A percentile compares a stretch with the other conserved stretches of the same genome.
Evolutionary conservation across 2,113 vertebrate species (phyloP).

Genomic region (Actenoides lindsayi): DNA sequence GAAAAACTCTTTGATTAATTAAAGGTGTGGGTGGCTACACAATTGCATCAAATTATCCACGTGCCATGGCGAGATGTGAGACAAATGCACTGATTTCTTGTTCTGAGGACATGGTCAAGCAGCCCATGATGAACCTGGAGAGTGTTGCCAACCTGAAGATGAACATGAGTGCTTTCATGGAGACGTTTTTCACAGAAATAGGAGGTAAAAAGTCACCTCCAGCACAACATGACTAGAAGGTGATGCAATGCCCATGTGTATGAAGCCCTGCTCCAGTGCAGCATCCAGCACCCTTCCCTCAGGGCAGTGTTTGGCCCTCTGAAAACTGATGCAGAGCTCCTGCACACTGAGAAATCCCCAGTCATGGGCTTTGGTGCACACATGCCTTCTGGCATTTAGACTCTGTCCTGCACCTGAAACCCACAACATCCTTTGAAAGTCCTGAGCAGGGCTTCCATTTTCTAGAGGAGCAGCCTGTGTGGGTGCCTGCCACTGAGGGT

Average conservation of each 20-base stretch:
- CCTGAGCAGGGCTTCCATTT: neutral
- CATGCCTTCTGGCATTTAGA: neutral
- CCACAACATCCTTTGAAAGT: neutral
- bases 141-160: neutral
- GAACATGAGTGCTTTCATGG: neutral
- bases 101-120: neutral
- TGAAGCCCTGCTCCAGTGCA: neutral
- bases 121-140: neutral
- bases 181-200: neutral
- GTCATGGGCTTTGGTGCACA: accelerated
- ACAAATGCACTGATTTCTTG: neutral
- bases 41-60: conserved; percentile 32
- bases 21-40: neutral
- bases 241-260: accelerated
- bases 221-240: neutral
- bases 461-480: neutral
- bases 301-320: neutral
- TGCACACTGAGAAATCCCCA: neutral
- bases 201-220: neutral
- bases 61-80: neutral
- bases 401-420: neutral
- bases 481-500: neutral
- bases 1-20: conserved; percentile 54
- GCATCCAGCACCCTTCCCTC: neutral
- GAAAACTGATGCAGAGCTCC: neutral